Evolutionary conservation across 2,113 vertebrate genomes (phyloP).

Genomic region (Elaphurus davidianus): DNA sequence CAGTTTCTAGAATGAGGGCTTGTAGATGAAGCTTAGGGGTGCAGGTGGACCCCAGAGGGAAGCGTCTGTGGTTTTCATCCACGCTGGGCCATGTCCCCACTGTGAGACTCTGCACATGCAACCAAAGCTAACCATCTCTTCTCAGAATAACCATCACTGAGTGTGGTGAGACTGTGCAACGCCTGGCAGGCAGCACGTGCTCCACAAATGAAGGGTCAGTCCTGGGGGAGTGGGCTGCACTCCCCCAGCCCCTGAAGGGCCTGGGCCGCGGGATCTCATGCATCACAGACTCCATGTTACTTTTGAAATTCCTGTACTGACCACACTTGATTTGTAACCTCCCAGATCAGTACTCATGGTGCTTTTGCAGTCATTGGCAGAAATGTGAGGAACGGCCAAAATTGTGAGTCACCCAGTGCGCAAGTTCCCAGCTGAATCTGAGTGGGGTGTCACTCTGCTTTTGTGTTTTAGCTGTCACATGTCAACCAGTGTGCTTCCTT

Average conservation of each 20-base stretch:
- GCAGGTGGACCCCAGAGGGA: not conserved
- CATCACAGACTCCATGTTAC: not conserved
- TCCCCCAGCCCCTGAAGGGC: not conserved
- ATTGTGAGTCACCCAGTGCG: rapidly evolving
- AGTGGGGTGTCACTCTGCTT: not conserved
- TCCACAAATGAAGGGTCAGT: not conserved
- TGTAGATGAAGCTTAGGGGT: not conserved
- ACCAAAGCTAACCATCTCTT: not conserved
- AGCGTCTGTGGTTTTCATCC: not conserved
- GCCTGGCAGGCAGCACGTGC: rapidly evolving
- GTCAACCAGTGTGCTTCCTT: not conserved
- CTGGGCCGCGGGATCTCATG: rapidly evolving
- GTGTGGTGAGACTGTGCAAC: rapidly evolving
- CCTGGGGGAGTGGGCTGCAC: not conserved
- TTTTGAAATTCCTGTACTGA: not conserved
- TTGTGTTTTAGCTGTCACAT: not conserved
- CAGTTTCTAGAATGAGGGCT: not conserved
- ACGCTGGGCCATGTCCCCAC: not conserved
- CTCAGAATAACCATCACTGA: not conserved
- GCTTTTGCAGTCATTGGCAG: not conserved
- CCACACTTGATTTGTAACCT: not conserved
- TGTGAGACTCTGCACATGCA: not conserved
- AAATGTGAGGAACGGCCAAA: not conserved
- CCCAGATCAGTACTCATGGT: rapidly evolving
- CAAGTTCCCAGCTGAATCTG: rapidly evolving